These are phyloP conservation scores for Hormaphis cornu DNA, from an alignment of 1,140 invertebrate genomes.

Conservation along the genomic window DNA sequence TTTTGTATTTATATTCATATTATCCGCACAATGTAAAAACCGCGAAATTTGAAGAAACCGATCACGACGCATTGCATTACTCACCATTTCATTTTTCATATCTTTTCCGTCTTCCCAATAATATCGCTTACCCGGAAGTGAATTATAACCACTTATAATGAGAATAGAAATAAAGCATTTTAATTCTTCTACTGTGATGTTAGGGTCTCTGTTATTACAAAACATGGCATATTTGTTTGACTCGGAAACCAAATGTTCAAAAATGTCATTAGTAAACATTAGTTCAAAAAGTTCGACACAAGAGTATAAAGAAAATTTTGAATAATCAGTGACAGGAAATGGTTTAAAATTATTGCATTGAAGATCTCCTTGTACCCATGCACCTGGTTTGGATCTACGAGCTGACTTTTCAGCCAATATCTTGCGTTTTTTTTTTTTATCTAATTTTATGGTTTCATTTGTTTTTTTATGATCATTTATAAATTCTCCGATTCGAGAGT, in stretches of 20 bases:
- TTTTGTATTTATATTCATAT: constrained; percentile 22
- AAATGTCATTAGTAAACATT: constrained; percentile 4
- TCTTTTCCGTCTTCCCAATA: constrained; percentile 35
- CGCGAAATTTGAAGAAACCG: constrained; percentile 31
- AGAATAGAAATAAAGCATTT: constrained; percentile 36
- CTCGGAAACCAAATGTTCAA: not conserved
- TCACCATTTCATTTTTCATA: constrained; percentile 32
- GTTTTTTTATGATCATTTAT: not conserved
- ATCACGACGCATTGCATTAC: constrained; percentile 31
- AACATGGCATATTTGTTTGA: constrained; percentile 19
- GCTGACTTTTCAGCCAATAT: not conserved
- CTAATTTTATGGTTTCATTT: not conserved
- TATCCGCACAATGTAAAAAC: constrained; percentile 33
- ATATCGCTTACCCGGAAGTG: constrained; percentile 28
- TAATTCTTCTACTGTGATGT: constrained; percentile 35
- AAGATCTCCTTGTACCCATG: not conserved
- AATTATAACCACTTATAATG: constrained; percentile 35
- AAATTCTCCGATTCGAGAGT: not conserved
- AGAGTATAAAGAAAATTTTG: not conserved
- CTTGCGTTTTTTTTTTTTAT: not conserved
- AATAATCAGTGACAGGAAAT: not conserved
- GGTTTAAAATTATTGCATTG: not conserved
- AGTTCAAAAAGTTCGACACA: not conserved
- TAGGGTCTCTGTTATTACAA: constrained; percentile 19
- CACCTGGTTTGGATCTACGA: not conserved